phyloP scores from a whole-genome alignment of 2,888 invertebrate species.

The Oxyscelio sp. region DNA sequence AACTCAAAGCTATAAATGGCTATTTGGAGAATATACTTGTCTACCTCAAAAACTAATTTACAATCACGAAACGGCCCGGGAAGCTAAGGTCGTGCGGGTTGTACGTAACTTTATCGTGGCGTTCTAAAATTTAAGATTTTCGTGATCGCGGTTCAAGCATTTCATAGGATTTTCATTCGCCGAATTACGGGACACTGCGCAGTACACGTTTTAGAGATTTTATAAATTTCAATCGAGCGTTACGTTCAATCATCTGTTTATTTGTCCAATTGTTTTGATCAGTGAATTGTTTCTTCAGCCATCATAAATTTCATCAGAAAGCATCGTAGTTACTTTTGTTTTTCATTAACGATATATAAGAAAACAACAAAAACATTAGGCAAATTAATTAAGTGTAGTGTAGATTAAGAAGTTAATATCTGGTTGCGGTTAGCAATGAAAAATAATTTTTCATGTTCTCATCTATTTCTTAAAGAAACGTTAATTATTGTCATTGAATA shows the following conservation, averaged over 20 bases:
- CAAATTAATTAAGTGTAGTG: neutral
- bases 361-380: neutral
- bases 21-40: slow-evolving; percentile 88
- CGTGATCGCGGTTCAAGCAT: slow-evolving; percentile 77
- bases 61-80: slow-evolving; percentile 81
- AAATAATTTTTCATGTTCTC: too few relatives aligned
- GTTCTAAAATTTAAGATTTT: slow-evolving; percentile 82
- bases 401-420: neutral
- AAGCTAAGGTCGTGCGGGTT: slow-evolving; percentile 80
- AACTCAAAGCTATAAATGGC: slow-evolving; percentile 86
- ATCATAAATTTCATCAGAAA: neutral
- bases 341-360: neutral
- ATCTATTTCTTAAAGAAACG: too few relatives aligned
- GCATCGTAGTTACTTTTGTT: neutral
- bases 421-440: neutral
- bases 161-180: slow-evolving; percentile 80
- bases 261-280: neutral
- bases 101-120: slow-evolving; percentile 82
- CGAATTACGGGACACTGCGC: slow-evolving; percentile 6
- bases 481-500: too few relatives aligned
- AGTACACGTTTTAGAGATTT: slow-evolving; percentile 21
- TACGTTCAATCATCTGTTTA: neutral
- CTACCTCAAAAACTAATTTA: slow-evolving; percentile 88
- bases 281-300: neutral
- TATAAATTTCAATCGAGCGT: slow-evolving; percentile 16